phyloP scores from a whole-genome alignment of 2,888 invertebrate genomes.

The Apodemia duryi region DNA sequence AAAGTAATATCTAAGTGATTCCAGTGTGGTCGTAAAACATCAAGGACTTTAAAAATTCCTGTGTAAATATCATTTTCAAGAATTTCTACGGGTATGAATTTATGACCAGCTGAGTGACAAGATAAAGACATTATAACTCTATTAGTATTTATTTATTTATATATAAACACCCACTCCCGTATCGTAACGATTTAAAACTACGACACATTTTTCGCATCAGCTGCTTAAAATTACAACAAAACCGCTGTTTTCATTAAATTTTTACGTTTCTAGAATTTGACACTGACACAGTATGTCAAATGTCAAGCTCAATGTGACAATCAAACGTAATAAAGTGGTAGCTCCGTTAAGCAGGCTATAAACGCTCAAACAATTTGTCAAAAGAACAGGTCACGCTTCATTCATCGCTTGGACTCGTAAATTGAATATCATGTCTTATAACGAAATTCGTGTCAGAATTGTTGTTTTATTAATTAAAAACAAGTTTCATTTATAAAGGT shows the following conservation, averaged over 20 bases:
- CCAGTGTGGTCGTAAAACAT: constrained; percentile 86
- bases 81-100: constrained; percentile 80
- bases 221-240: constrained; percentile 17
- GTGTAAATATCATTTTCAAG: constrained; percentile 83
- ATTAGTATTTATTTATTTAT: constrained; percentile 14
- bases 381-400: too few species aligned
- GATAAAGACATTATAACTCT: constrained; percentile 47
- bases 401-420: too few species aligned
- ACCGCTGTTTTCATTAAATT: neutral
- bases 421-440: too few species aligned
- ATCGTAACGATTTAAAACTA: constrained; percentile 22
- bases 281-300: neutral
- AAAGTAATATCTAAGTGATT: constrained; percentile 80
- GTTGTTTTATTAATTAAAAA: too few species aligned
- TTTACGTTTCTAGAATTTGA: neutral
- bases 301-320: too few species aligned
- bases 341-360: too few species aligned
- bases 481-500: too few species aligned
- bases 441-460: too few species aligned
- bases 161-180: constrained; percentile 17
- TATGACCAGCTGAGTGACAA: constrained; percentile 52
- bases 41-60: constrained; percentile 84
- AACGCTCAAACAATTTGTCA: too few species aligned
- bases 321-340: too few species aligned
- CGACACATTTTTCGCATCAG: constrained; percentile 26